Evolutionary conservation across 2,888 invertebrate genomes (phyloP), one percentile per base, ranked within the genome.

Genomic region (Sinhomidia bicolor): DNA sequence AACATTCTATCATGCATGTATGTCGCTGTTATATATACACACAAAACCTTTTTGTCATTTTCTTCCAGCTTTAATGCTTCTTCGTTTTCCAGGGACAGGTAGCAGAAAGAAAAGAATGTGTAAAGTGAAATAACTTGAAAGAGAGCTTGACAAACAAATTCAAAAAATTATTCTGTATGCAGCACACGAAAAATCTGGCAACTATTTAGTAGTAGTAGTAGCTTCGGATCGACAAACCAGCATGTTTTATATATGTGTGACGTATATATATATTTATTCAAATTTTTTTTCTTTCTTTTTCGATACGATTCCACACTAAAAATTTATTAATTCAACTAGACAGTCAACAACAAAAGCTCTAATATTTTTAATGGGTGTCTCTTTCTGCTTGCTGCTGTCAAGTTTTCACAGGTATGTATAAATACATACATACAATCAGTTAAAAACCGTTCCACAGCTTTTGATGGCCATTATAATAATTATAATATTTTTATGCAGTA

Each of bases 81-180:
- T n/a, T n/a, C 2, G 7, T 7, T n/a, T 17, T 78, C 54, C 54
- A 78, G 51, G 14, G 29, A 41, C 71, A 41, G 5, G 36, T 36
- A 36, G 36, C 7, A 5, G 36, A 62, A 26, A 62, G 62, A 29
- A n/a, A 62, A 62, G 29, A n/a, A 14, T 29, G 29, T 29, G n/a
- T n/a, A n/a, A n/a, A n/a, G n/a, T n/a, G 44, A 20, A 44, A 71
- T 23, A 41, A 68, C 32, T 68, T 36, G 71, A 14, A 54, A 78
- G 32, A 54, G n/a, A 26, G 54, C 36, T 54, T 78, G 54, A 78
- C 54, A 78, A 78, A 54, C 54, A n/a, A 54, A 78, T 51, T 78
- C 78, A 78, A 78, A 68, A n/a, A 51, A 54, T 32, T 17, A 36
- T 32, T 78, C 78, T 9, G 78, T 78, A 78, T 78, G 78, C 78